A percentile compares a stretch with the other conserved stretches of the same genome.
phyloP scores from a whole-genome alignment of 2,888 invertebrate species.

The Tiliacea citrago region DNA sequence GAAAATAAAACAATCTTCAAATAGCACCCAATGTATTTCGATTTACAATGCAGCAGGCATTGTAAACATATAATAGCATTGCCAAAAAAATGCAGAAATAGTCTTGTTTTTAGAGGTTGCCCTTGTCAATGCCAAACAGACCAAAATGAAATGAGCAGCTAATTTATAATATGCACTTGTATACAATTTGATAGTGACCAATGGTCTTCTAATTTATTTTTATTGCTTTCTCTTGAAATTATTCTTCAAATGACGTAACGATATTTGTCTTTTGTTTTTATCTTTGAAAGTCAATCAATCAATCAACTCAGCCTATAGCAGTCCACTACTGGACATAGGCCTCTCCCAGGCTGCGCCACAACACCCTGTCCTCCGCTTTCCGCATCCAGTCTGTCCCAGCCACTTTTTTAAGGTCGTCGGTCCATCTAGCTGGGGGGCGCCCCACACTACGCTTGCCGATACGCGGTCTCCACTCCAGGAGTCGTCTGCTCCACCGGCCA shows the following conservation, averaged over 20 bases:
- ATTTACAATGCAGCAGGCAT: background rate
- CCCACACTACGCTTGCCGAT: too few species aligned
- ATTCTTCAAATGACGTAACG: constrained; percentile 11
- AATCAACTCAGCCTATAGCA: too few species aligned
- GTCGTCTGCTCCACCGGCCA: too few species aligned
- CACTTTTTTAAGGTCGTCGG: too few species aligned
- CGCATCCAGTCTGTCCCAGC: too few species aligned
- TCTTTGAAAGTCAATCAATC: constrained; percentile 14
- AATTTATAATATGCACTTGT: background rate
- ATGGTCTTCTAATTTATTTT: background rate
- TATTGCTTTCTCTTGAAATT: background rate
- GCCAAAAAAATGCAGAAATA: constrained; percentile 2
- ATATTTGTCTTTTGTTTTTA: constrained; percentile 30
- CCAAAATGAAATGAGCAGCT: background rate
- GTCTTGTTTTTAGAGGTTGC: constrained; percentile 1
- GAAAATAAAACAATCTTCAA: background rate
- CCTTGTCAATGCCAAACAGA: constrained; percentile 15
- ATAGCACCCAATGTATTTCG: background rate
- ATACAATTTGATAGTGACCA: background rate
- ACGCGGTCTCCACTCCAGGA: too few species aligned
- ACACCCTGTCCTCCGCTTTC: too few species aligned
- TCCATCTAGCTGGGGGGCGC: too few species aligned
- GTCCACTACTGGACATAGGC: too few species aligned
- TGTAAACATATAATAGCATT: background rate
- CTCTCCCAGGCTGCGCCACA: too few species aligned